Evolutionary conservation across 2,113 vertebrate genomes (phyloP).

Genomic region (Scomber japonicus): DNA sequence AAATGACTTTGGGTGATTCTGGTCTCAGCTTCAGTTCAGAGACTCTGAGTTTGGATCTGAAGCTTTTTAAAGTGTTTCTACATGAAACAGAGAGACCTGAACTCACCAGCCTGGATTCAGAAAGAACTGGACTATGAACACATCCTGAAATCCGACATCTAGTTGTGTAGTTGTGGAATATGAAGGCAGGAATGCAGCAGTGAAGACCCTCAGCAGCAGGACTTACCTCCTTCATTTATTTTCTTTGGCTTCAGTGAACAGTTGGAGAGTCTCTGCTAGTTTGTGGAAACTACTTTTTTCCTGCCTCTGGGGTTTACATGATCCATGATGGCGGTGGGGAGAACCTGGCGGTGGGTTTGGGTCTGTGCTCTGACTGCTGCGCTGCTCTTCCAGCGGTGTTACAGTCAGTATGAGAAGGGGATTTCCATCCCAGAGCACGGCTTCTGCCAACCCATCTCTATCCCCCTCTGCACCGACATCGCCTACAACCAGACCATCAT

Average conservation of each 20-base stretch:
- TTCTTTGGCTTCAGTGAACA: not conserved
- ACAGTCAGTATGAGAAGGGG: slow-evolving; percentile 83
- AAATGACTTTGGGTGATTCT: no score
- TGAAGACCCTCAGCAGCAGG: not conserved
- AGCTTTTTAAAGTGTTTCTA: not conserved
- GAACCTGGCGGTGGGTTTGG: slow-evolving; percentile 38
- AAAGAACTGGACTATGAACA: slow-evolving; percentile 4
- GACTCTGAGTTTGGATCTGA: no score
- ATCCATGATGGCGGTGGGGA: slow-evolving; percentile 56
- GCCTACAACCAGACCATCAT: slow-evolving; percentile 93
- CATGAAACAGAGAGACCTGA: not conserved
- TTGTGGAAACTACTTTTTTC: slow-evolving; percentile 13
- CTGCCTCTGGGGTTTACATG: not conserved
- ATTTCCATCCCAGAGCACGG: slow-evolving; percentile 89
- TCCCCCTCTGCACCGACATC: slow-evolving; percentile 82
- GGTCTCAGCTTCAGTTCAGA: not conserved
- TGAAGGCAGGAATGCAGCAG: slow-evolving; percentile 30
- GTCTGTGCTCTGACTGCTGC: slow-evolving; percentile 25
- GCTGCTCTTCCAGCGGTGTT: slow-evolving; percentile 54
- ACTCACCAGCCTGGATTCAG: slow-evolving; percentile 1
- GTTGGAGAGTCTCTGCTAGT: not conserved
- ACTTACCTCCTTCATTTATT: not conserved
- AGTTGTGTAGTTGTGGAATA: slow-evolving; percentile 35
- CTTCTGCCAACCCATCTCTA: slow-evolving; percentile 74
- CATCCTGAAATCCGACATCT: slow-evolving; percentile 27